A percentile compares a stretch with the other conserved stretches of the same genome.
These are phyloP conservation scores for Myotis brandtii DNA, from an alignment of 2,113 vertebrate genomes.

Conservation along the genomic window DNA sequence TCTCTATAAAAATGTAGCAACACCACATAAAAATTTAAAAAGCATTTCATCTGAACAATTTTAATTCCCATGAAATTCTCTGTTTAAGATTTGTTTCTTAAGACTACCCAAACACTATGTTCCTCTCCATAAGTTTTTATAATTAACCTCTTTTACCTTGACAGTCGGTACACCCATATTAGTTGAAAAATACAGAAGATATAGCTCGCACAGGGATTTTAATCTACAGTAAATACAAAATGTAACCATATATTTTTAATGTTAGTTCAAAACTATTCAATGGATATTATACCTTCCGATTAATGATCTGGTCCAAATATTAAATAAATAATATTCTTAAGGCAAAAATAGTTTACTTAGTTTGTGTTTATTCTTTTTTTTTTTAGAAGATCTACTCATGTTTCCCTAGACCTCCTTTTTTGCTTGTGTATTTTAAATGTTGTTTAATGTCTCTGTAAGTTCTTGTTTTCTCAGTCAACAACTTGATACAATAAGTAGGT, in stretches of 20 bases:
- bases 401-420: neutral
- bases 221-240: neutral
- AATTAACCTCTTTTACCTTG: neutral
- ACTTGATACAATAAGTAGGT: conserved; percentile 19
- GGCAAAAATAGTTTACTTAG: neutral
- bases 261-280: neutral
- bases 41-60: neutral
- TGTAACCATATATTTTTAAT: neutral
- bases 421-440: conserved; percentile 39
- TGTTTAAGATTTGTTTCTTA: neutral
- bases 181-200: neutral
- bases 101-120: neutral
- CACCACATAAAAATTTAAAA: neutral
- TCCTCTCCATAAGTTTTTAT: neutral
- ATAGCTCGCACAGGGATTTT: neutral
- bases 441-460: conserved; percentile 21
- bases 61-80: neutral
- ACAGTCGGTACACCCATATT: neutral
- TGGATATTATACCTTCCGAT: neutral
- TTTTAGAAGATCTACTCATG: neutral
- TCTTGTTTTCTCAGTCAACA: conserved; percentile 46
- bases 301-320: neutral
- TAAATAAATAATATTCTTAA: neutral
- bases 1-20: conserved; percentile 14
- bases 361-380: neutral